Evolutionary conservation across 2,888 invertebrate genomes (phyloP), one percentile per base, ranked within the genome.

Genomic region (Cheilosia vulpina): DNA sequence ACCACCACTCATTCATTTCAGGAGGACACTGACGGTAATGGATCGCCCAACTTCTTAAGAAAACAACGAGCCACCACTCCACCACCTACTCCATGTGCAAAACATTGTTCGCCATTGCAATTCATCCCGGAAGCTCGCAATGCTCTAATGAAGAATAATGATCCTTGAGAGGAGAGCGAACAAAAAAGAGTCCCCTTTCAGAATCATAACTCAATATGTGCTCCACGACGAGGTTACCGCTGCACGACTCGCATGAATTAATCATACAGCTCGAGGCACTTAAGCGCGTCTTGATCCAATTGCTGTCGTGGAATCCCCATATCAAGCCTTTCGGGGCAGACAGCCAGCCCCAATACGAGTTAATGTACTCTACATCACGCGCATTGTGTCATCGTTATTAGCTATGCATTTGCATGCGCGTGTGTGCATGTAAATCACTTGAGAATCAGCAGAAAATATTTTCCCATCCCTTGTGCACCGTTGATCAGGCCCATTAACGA

Each of bases 311-410:
- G 63, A 63, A 78, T 65, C 78, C 78, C 58, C 52, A 41, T 52
- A 50, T 41, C 47, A 27, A 45, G 24, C 53, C 58, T 27, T 55
- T 19, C 41, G n/a, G 27, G 15, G 15, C 19, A 38, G 53, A 34
- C 57, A 45, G 21, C 11, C 57, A 38, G 19, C 24, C 19, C 1
- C 47, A 66, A 63, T 60, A 68, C 53, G 63, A 73, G 66, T 66
- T 81, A 81, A 81, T 81, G 66, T 69, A 75, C 47, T 73, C 73
- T 47, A 27, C 75, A 69, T 75, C 75, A 81, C 80, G 73, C 57
- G 75, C 75, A 81, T 73, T 80, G 73, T 80, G 73, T 75, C 72
- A 80, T 81, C 73, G 68, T 81, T 75, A 81, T 81, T 75, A 75
- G 80, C 75, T 75, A 38, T 38, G 66, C 66, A 66, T 17, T 11